Base-by-base conservation (phyloP, 2,797 vertebrate species). In the Phataginus tetradactyla region DNA sequence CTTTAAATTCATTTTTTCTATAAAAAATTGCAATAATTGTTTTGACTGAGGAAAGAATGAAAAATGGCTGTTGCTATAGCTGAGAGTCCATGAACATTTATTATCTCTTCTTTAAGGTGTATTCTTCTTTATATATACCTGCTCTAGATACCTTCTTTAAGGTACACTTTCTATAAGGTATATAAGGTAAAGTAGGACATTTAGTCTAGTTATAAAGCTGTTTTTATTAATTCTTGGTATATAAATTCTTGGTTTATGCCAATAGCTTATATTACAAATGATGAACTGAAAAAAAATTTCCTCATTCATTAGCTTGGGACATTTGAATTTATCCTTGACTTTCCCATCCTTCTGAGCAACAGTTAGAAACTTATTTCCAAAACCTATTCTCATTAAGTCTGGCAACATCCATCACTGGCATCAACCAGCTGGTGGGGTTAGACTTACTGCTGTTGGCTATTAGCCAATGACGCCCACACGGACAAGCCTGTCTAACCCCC, bases 171-270 rank as follows among this genome's bases (percentile, higher is more conserved):
- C 89, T 18, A 85, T 79, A 86, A 53, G 21, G 11, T 81, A 90
- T 25, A 23, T 75, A 84, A 45, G 39, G n/a, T 74, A 63, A 97
- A 68, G 29, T 83, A 96, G 92, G 32, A 92, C 91, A 93, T 51
- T 88, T 96, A 53, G 91, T 80, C 42, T 87, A 45, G 53, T 86
- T 96, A 90, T 29, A 77, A 94, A 94, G 20, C 20, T 93, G 68
- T 80, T 97, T 95, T 86, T 94, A 90, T 97, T 96, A 96, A 93
- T 45, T 45, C 45, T 45, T 45, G 45, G 45, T 45, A 77, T 69
- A 91, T 49, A 89, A 63, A 85, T 93, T 92, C 51, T 94, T 91
- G 14, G 11, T 55, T 95, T 64, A 88, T 49, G 63, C 25, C 79
- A 96, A 63, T 88, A 83, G 15, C 0, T 21, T 95, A 81, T 34